Base-by-base conservation (phyloP, 64 coral and sea anemone genomes). In the Orbicella faveolata region DNA sequence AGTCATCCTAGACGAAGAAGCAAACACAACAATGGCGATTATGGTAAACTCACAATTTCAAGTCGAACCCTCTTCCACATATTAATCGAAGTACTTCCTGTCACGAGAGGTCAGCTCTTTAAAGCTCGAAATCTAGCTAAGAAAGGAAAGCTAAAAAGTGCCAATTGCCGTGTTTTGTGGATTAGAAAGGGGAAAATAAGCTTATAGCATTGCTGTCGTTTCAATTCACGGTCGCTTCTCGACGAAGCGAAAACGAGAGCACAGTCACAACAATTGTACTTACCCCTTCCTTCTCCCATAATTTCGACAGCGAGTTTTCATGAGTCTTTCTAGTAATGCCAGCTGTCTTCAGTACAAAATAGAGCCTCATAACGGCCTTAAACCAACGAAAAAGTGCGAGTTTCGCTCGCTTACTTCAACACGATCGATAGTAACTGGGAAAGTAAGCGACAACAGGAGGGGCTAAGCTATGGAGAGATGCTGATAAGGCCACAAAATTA, bases 231-330 rank as follows among this genome's bases (percentile, higher is more conserved):
- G n/a, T 72, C 37, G 68, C 65, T 85, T 70, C 35, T 9, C n/a
- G 9, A 85, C 62, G 33, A 72, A 85, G 65, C 82, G 65, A 85
- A 85, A 73, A 14, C 44, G 13, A 19, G 63, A 85, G 37, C 9
- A 34, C 20, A 67, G 67, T 70, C 61, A 26, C 23, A 85, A 36
- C 37, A 12, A 52, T n/a, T 54, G 72, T 39, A 35, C 59, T 35
- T 87, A 87, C 90, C 90, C 79, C 87, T 86, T 74, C 74, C 76
- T 92, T 6, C 83, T 80, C 61, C 75, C 90, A 92, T 92, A 79
- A 74, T 61, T 92, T 74, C 90, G 83, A 92, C 83, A 79, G 30
- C 81, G 79, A 34, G 90, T 92, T 92, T 92, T 92, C 90, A 92
- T 92, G 74, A 87, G 84, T 87, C 66, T 92, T 92, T 61, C 13